Evolutionary conservation across 2,113 vertebrate species (phyloP).

Genomic region (Marmota flaviventris): DNA sequence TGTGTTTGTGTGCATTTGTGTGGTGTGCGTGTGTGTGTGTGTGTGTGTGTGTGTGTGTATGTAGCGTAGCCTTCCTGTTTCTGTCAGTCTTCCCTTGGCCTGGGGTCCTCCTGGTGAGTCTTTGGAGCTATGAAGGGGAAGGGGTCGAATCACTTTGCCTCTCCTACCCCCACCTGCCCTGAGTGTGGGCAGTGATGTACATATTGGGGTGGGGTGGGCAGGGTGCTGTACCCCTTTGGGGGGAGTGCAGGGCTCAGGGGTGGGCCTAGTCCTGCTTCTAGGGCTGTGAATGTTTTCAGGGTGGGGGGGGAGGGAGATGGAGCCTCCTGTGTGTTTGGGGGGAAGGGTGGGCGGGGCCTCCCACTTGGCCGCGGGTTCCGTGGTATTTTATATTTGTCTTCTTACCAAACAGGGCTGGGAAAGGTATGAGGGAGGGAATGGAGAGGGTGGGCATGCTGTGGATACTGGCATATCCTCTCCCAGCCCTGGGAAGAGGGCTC

Average conservation of each 20-base stretch:
- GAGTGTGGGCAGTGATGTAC: conserved; percentile 68
- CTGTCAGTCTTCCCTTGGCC: conserved; percentile 80
- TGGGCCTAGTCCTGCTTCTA: conserved; percentile 58
- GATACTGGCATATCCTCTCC: conserved; percentile 45
- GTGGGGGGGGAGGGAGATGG: conserved; percentile 74
- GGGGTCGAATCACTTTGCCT: conserved; percentile 68
- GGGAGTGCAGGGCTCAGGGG: conserved; percentile 57
- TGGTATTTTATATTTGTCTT: conserved; percentile 78
- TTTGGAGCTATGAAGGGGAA: conserved; percentile 83
- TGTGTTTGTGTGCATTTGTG: neutral
- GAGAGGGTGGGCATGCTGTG: conserved; percentile 42
- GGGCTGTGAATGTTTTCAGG: conserved; percentile 83
- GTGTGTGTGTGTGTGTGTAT: neutral
- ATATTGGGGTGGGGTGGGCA: conserved; percentile 81
- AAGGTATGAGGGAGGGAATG: conserved; percentile 44
- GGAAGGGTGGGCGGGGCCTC: conserved; percentile 75
- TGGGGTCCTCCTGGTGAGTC: conserved; percentile 78
- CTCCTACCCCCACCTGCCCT: conserved; percentile 74
- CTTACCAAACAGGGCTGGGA: conserved; percentile 50
- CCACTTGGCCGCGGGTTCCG: conserved; percentile 66
- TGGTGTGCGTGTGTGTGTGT: neutral
- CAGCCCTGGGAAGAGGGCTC: conserved; percentile 72
- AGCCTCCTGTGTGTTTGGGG: conserved; percentile 74
- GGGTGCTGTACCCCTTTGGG: conserved; percentile 68
- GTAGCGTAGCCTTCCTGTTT: conserved; percentile 45